Evolutionary conservation across 2,797 vertebrate species (phyloP).

Genomic region (Arctocebus calabarensis): DNA sequence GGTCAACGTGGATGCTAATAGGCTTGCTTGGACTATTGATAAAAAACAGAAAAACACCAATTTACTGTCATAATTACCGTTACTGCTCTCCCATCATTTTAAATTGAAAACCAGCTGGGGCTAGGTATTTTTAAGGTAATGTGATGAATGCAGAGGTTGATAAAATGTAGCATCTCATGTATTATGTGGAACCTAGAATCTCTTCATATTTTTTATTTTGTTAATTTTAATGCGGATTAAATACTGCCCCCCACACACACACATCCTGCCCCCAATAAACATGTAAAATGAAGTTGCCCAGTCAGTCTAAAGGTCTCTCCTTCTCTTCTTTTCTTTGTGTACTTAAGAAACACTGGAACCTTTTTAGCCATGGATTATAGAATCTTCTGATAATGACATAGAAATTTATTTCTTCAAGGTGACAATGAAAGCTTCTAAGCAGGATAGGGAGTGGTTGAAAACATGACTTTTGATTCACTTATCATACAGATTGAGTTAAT

Average conservation of each 20-base stretch:
- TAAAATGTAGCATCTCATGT: not conserved
- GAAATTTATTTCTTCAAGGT: conserved; percentile 18
- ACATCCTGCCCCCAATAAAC: not conserved
- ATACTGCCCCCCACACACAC: too few species aligned
- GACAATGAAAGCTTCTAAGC: not conserved
- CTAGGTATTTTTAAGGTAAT: not conserved
- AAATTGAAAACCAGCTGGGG: not conserved
- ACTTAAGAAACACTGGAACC: not conserved
- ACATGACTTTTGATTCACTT: not conserved
- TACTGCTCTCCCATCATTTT: not conserved
- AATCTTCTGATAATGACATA: not conserved
- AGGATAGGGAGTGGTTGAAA: not conserved
- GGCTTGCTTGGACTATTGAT: not conserved
- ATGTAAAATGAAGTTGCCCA: not conserved
- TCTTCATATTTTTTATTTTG: not conserved
- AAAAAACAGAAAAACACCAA: not conserved
- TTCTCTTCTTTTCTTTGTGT: not conserved
- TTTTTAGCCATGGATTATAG: not conserved
- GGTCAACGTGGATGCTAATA: not conserved
- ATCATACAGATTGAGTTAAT: not conserved
- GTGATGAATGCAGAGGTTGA: not conserved
- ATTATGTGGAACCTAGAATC: not conserved
- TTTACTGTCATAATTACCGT: not conserved
- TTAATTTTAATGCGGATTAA: not conserved
- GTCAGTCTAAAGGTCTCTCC: not conserved